Evolutionary conservation across 2,888 invertebrate genomes (phyloP).

Genomic region (Xylota sylvarum): DNA sequence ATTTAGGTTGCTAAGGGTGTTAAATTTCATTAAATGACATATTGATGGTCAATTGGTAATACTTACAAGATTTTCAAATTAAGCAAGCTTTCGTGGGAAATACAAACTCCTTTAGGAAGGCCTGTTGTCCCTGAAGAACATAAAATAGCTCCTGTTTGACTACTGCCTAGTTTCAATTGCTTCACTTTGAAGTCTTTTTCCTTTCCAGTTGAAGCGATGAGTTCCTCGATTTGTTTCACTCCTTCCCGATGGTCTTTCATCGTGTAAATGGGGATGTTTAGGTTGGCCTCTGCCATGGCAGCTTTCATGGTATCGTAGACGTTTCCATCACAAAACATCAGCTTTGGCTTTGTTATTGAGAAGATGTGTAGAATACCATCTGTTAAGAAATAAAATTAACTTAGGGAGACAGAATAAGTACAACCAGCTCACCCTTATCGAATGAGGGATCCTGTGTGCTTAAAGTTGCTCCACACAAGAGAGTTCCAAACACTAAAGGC

Average conservation of each 20-base stretch:
- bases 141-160: conserved; percentile 76
- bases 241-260: conserved; percentile 76
- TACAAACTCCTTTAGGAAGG: conserved; percentile 74
- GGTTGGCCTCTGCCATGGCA: conserved; percentile 66
- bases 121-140: conserved; percentile 78
- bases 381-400: conserved; percentile 4
- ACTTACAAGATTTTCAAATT: conserved; percentile 48
- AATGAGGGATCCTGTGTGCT: conserved; percentile 54
- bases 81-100: conserved; percentile 73
- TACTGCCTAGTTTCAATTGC: conserved; percentile 48
- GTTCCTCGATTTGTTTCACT: conserved; percentile 61
- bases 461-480: conserved; percentile 30
- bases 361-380: conserved; percentile 81
- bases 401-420: not conserved
- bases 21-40: not conserved
- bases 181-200: conserved; percentile 53
- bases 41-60: not conserved
- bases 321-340: conserved; percentile 83
- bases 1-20: conserved; percentile 34
- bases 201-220: conserved; percentile 66
- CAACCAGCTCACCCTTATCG: conserved; percentile 31
- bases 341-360: conserved; percentile 81
- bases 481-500: conserved; percentile 81
- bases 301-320: conserved; percentile 78
- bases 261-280: conserved; percentile 73